Conservation (phyloP, 2,113 vertebrate species). For the Clinocottus analis region DNA sequence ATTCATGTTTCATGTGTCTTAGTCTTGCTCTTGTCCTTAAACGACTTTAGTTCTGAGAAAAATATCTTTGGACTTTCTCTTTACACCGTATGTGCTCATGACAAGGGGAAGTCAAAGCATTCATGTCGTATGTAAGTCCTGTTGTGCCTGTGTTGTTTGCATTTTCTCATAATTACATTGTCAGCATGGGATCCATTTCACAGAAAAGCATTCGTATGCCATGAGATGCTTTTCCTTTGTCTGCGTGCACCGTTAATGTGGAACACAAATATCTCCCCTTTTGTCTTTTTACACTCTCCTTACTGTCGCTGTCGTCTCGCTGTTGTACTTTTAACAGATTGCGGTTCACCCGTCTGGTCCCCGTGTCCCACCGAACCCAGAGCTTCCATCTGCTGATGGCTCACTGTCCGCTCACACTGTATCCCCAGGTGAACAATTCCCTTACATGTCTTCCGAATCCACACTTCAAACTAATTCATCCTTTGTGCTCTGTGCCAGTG, state of each 20-base stretch:
- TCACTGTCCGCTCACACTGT: constrained; percentile 50
- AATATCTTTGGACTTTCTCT: not conserved
- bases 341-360: constrained; percentile 49
- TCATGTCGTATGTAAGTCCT: not conserved
- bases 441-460: constrained; percentile 45
- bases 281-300: constrained; percentile 39
- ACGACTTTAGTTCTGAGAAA: not conserved
- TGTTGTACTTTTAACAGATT: constrained; percentile 68
- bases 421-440: constrained; percentile 54
- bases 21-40: constrained; percentile 7
- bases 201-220: constrained; percentile 65
- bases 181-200: constrained; percentile 64
- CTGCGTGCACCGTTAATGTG: constrained; percentile 38
- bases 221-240: constrained; percentile 60
- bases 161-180: constrained; percentile 40
- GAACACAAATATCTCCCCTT: constrained; percentile 16
- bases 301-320: constrained; percentile 59
- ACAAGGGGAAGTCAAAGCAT: not conserved
- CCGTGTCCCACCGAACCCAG: constrained; percentile 56
- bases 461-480: constrained; percentile 44
- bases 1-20: constrained; percentile 12
- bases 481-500: constrained; percentile 45
- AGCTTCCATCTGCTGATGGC: constrained; percentile 58
- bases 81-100: not conserved
- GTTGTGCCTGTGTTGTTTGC: constrained; percentile 46